These are phyloP conservation scores for Patiria pectinifera DNA, from an alignment of 53 echinoderm and acorn worm species.

Conservation along the genomic window DNA sequence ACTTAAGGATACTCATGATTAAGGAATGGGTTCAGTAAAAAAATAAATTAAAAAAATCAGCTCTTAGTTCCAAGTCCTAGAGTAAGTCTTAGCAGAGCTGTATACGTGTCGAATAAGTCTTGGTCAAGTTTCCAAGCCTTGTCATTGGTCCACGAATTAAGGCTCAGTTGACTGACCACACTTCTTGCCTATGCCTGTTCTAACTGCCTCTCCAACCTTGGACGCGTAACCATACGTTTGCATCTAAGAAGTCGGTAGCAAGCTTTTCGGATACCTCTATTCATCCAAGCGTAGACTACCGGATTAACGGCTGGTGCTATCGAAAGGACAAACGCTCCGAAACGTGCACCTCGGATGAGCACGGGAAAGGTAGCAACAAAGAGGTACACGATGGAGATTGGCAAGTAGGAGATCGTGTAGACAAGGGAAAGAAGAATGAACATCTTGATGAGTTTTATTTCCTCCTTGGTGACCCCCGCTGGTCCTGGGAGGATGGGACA, in stretches of 20 bases:
- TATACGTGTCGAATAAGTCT: not conserved
- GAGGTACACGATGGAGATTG: not conserved
- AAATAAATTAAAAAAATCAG: no score
- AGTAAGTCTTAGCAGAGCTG: no score
- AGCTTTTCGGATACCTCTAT: slow-evolving; percentile 25
- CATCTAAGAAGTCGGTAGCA: slow-evolving; percentile 17
- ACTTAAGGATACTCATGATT: no score
- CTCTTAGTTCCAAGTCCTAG: no score
- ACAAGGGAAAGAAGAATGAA: not conserved
- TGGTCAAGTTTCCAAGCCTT: not conserved
- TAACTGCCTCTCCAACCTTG: not conserved
- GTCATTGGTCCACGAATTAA: no score
- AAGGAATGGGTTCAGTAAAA: no score
- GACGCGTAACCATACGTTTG: not conserved
- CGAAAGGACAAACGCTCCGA: not conserved
- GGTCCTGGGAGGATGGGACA: no score
- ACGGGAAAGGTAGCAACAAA: not conserved
- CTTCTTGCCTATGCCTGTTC: not conserved
- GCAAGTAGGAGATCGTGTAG: slow-evolving; percentile 6
- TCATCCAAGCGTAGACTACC: slow-evolving; percentile 58
- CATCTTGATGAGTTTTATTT: slow-evolving; percentile 25
- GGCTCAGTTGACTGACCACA: no score
- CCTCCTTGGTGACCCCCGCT: slow-evolving; percentile 13
- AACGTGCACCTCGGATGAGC: not conserved
- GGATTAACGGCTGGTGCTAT: slow-evolving; percentile 23